These are phyloP conservation scores for Eretmocerus hayati DNA, from an alignment of 2,888 invertebrate species.

Conservation along the genomic window DNA sequence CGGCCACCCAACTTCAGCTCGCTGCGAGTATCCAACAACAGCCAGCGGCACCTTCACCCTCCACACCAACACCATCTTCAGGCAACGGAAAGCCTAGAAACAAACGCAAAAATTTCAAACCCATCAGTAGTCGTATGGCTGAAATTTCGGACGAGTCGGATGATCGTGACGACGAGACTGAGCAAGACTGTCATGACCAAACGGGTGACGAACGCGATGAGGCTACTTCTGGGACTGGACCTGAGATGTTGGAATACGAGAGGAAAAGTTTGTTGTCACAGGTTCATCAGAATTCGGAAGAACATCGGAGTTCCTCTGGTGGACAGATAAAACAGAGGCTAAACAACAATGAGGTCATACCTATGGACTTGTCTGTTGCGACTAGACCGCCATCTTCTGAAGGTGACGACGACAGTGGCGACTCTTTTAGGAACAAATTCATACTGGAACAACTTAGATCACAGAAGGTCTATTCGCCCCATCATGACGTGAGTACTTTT, in stretches of 20 bases:
- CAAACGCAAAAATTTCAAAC: conserved; percentile 51
- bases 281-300: conserved; percentile 11
- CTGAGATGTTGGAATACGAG: conserved; percentile 5
- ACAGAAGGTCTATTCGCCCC: conserved; percentile 41
- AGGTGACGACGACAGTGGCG: conserved; percentile 41
- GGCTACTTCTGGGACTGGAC: conserved; percentile 24
- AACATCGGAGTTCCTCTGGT: not conserved
- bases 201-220: conserved; percentile 21
- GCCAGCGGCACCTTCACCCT: conserved; percentile 23
- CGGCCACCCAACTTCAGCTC: conserved; percentile 15
- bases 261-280: conserved; percentile 32
- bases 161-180: conserved; percentile 24
- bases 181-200: conserved; percentile 30
- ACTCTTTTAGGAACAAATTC: conserved; percentile 43
- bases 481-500: conserved; percentile 36
- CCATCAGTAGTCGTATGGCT: conserved; percentile 47
- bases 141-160: conserved; percentile 44
- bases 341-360: conserved; percentile 40
- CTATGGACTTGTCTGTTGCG: conserved; percentile 43
- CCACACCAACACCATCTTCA: conserved; percentile 34
- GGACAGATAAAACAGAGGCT: conserved; percentile 32
- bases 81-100: conserved; percentile 45
- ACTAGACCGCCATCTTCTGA: conserved; percentile 42
- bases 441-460: conserved; percentile 42
- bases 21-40: conserved; percentile 28